Evolutionary conservation across 2,888 invertebrate genomes (phyloP).

Genomic region (Trilocha varians): DNA sequence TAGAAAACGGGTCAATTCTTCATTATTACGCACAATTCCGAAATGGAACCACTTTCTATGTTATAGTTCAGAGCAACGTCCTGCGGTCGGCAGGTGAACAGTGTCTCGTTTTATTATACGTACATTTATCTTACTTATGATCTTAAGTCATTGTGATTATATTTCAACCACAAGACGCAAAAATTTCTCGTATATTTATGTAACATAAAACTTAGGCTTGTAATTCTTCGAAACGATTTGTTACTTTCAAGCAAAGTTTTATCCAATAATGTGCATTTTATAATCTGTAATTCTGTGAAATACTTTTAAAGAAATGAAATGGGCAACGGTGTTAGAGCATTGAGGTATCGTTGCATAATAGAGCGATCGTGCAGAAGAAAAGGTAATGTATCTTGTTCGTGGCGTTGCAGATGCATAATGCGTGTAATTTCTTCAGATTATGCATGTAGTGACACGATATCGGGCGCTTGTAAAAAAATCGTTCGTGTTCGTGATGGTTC

Average conservation of each 20-base stretch:
- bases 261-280: too few species aligned
- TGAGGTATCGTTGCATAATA: slow-evolving; percentile 21
- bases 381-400: slow-evolving; percentile 33
- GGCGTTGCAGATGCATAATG: slow-evolving; percentile 34
- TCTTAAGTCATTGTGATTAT: slow-evolving; percentile 27
- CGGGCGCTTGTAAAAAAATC: slow-evolving; percentile 25
- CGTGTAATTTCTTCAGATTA: slow-evolving; percentile 44
- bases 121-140: slow-evolving; percentile 32
- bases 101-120: slow-evolving; percentile 39
- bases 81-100: slow-evolving; percentile 35
- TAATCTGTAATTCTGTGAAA: too few species aligned
- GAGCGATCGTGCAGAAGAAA: slow-evolving; percentile 32
- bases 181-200: not conserved
- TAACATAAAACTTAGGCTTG: slow-evolving; percentile 1
- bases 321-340: not conserved
- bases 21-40: not conserved
- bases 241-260: too few species aligned
- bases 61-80: not conserved
- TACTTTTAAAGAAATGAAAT: not conserved
- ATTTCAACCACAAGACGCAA: slow-evolving; percentile 34
- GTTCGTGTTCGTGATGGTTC: slow-evolving; percentile 44
- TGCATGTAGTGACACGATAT: slow-evolving; percentile 26
- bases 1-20: too few species aligned
- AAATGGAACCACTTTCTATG: not conserved
- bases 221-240: too few species aligned